Conservation (phyloP, 2,888 invertebrate genomes). For the Idaea straminata region DNA sequence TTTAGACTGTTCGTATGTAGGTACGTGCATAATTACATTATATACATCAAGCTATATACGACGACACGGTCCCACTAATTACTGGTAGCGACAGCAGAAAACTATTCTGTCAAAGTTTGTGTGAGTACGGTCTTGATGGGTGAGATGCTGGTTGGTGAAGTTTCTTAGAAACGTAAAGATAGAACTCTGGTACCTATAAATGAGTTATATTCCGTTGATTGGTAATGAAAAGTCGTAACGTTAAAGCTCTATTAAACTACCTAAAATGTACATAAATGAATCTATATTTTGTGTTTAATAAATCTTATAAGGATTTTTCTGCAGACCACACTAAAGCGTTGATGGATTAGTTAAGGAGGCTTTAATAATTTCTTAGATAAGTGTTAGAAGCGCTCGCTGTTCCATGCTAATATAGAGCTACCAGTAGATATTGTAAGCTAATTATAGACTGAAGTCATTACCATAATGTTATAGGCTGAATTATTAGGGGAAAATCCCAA, state of each 20-base stretch:
- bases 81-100: slow-evolving; percentile 56
- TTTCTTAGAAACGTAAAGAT: background rate
- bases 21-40: slow-evolving; percentile 75
- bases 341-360: slow-evolving; percentile 76
- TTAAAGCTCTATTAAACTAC: background rate
- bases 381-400: slow-evolving; percentile 64
- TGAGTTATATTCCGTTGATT: slow-evolving; percentile 1
- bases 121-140: background rate
- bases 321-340: slow-evolving; percentile 47
- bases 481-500: too few relatives aligned
- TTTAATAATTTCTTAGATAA: slow-evolving; percentile 76
- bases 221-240: background rate
- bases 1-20: slow-evolving; percentile 70
- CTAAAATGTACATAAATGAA: too few relatives aligned
- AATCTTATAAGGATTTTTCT: slow-evolving; percentile 28
- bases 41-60: slow-evolving; percentile 67
- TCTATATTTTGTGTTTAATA: background rate
- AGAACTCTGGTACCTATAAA: background rate
- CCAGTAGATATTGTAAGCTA: slow-evolving; percentile 9
- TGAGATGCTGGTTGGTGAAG: background rate
- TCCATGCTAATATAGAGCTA: slow-evolving; percentile 57
- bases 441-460: background rate
- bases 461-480: background rate
- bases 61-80: slow-evolving; percentile 64
- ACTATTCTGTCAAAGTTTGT: slow-evolving; percentile 6